These are phyloP conservation scores for Conopomorpha cramerella DNA, from an alignment of 1,140 invertebrate genomes.

Conservation along the genomic window DNA sequence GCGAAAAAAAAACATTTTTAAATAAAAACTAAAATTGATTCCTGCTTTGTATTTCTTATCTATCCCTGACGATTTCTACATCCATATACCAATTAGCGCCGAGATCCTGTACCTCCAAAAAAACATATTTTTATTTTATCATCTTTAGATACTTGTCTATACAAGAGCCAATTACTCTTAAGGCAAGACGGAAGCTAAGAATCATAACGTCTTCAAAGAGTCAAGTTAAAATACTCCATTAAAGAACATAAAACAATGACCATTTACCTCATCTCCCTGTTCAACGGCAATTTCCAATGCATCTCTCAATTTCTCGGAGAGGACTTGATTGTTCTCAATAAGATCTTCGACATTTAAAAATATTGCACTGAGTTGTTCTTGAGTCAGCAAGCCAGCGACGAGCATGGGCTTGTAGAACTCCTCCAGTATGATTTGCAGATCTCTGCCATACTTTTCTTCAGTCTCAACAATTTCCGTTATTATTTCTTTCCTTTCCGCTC, in stretches of 20 bases:
- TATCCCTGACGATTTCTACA: too few relatives aligned
- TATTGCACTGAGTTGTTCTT: conserved; percentile 83
- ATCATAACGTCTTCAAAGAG: too few relatives aligned
- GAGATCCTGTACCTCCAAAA: too few relatives aligned
- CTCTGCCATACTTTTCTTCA: conserved; percentile 92
- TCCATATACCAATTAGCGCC: too few relatives aligned
- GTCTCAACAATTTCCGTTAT: conserved; percentile 96
- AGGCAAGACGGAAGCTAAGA: too few relatives aligned
- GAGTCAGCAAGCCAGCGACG: conserved; percentile 81
- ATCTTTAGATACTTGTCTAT: too few relatives aligned
- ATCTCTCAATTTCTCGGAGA: conserved; percentile 85
- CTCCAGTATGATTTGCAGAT: conserved; percentile 88
- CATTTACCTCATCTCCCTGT: conserved; percentile 66
- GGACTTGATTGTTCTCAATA: conserved; percentile 83
- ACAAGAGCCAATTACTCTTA: too few relatives aligned
- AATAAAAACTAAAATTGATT: too few relatives aligned
- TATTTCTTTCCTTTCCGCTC: conserved; percentile 90
- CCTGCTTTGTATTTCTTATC: too few relatives aligned
- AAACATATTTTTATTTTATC: too few relatives aligned
- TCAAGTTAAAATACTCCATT: too few relatives aligned
- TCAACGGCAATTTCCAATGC: conserved; percentile 84
- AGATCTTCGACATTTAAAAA: conserved; percentile 95
- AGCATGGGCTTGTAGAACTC: conserved; percentile 94
- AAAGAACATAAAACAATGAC: too few relatives aligned
- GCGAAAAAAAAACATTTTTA: conserved; percentile 10